These are phyloP conservation scores for Neodon shergylaensis DNA, from an alignment of 2,113 vertebrate genomes.

Conservation along the genomic window DNA sequence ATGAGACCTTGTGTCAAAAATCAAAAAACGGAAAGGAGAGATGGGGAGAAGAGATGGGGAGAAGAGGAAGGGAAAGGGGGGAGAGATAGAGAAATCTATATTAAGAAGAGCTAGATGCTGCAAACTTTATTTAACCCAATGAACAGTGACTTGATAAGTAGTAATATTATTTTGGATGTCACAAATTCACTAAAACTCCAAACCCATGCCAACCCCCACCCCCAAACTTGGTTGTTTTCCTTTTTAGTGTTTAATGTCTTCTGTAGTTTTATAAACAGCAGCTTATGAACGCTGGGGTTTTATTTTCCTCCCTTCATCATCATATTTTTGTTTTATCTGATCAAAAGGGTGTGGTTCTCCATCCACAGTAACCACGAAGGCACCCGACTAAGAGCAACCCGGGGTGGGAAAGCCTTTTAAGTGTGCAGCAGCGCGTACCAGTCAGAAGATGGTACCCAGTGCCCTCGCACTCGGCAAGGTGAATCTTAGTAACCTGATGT, in stretches of 20 bases:
- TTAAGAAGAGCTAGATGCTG: background rate
- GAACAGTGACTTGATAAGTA: background rate
- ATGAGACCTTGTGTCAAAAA: background rate
- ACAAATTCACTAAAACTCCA: background rate
- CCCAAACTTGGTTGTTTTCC: background rate
- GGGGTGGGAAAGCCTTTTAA: background rate
- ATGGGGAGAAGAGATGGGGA: too few relatives aligned
- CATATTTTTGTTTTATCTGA: conserved; percentile 83
- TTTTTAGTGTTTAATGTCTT: conserved; percentile 15
- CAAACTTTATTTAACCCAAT: background rate
- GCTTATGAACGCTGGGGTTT: background rate
- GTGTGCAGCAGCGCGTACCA: background rate
- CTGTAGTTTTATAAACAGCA: conserved; percentile 34
- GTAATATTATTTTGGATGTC: background rate
- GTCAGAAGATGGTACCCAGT: background rate
- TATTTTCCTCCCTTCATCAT: conserved; percentile 8
- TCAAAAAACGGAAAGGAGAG: background rate
- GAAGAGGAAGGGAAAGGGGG: too few relatives aligned
- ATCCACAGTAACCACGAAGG: conserved; percentile 75
- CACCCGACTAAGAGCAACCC: background rate
- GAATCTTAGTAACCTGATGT: background rate
- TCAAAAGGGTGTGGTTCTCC: conserved; percentile 83
- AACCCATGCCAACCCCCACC: background rate
- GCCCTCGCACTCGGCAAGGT: background rate
- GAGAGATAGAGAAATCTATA: background rate